A percentile compares a stretch with the other conserved stretches of the same genome.
phyloP scores from a whole-genome alignment of 2,797 vertebrate species.

The Holocentrus rufus region DNA sequence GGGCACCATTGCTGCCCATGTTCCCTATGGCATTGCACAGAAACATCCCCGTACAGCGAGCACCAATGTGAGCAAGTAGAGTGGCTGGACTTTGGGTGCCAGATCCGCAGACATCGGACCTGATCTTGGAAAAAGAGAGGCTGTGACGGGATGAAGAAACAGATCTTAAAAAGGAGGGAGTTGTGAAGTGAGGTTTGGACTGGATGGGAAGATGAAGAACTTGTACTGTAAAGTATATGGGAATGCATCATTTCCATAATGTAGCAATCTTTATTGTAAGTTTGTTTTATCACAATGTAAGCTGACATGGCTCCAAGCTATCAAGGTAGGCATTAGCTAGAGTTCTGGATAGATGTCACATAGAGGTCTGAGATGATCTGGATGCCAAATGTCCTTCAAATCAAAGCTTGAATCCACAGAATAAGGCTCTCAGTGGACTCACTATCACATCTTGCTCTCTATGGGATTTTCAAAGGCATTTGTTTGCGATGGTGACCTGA shows the following conservation, averaged over 20 bases:
- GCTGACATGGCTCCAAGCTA: conserved; percentile 5
- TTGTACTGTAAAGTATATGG: conserved; percentile 33
- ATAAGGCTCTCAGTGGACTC: neutral
- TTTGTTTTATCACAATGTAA: conserved; percentile 28
- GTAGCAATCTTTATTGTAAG: conserved; percentile 22
- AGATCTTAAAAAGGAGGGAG: neutral
- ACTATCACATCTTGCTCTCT: conserved; percentile 11
- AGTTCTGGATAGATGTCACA: conserved; percentile 29
- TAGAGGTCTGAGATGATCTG: conserved; percentile 37
- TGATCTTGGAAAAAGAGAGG: neutral
- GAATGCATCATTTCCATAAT: conserved; percentile 51
- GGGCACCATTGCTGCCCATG: conserved; percentile 94
- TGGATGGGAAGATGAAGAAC: conserved; percentile 25
- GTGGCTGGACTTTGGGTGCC: conserved; percentile 4
- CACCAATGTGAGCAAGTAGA: conserved; percentile 68
- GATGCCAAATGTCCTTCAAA: conserved; percentile 9
- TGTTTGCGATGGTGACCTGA: conserved; percentile 7
- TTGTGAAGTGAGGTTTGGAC: neutral
- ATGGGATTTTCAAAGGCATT: conserved; percentile 27
- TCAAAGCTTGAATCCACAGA: conserved; percentile 1
- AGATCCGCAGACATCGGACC: neutral
- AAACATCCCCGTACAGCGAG: conserved; percentile 71
- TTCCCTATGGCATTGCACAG: conserved; percentile 95
- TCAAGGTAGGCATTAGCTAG: conserved; percentile 2
- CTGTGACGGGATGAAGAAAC: neutral